Percentiles rank a stretch among this genome's conserved stretches.
phyloP scores from a whole-genome alignment of 2,888 invertebrate species.

The Trissoscelio sp. region DNA sequence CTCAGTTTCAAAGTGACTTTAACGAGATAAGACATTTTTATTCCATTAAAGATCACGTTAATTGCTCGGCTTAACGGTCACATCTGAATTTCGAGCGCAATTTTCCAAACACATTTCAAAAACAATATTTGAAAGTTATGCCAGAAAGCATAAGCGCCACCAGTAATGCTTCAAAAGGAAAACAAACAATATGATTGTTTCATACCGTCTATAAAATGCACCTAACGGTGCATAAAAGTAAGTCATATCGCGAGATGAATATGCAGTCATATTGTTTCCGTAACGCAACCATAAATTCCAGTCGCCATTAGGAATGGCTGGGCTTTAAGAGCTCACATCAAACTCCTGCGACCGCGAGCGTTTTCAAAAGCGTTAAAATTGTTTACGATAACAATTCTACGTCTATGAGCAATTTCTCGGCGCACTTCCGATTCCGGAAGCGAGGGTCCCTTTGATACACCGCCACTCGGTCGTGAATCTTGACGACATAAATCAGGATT shows the following conservation, averaged over 20 bases:
- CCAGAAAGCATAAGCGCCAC: slow-evolving; percentile 17
- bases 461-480: slow-evolving; percentile 5
- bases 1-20: slow-evolving; percentile 20
- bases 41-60: slow-evolving; percentile 27
- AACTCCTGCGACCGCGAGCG: slow-evolving; percentile 5
- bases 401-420: slow-evolving; percentile 21
- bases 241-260: slow-evolving; percentile 53
- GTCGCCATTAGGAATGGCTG: slow-evolving; percentile 17
- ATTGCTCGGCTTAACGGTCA: slow-evolving; percentile 23
- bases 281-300: slow-evolving; percentile 45
- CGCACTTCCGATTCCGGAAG: not conserved
- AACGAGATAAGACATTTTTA: slow-evolving; percentile 38
- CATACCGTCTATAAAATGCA: slow-evolving; percentile 43
- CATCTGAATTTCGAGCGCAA: slow-evolving; percentile 16
- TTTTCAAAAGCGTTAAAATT: slow-evolving; percentile 53
- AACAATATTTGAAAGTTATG: slow-evolving; percentile 22
- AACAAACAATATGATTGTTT: slow-evolving; percentile 59
- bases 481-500: slow-evolving; percentile 34
- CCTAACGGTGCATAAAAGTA: slow-evolving; percentile 54
- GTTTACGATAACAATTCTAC: slow-evolving; percentile 51
- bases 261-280: slow-evolving; percentile 54
- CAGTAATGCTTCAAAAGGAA: slow-evolving; percentile 10
- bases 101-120: slow-evolving; percentile 22
- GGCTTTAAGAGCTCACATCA: slow-evolving; percentile 38
- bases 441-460: slow-evolving; percentile 4